These are phyloP conservation scores for Nothura maculosa DNA, from an alignment of 2,797 vertebrate species.

Conservation along the genomic window DNA sequence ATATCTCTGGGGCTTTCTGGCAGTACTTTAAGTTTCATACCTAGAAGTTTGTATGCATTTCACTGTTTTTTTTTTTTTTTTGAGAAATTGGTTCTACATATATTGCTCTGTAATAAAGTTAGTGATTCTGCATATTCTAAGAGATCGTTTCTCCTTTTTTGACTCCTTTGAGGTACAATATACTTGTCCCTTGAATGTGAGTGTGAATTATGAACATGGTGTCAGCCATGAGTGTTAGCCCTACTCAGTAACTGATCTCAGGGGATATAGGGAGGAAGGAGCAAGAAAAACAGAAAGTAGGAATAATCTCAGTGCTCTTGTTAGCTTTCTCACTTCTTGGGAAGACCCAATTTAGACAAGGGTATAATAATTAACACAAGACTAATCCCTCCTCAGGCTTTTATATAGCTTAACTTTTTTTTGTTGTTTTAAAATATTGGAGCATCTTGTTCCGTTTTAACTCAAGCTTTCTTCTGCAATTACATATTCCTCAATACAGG, in stretches of 20 bases:
- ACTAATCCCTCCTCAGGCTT: neutral
- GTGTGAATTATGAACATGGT: neutral
- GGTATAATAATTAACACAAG: neutral
- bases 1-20: neutral
- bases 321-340: neutral
- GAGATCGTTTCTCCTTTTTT: neutral
- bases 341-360: neutral
- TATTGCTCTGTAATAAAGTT: neutral
- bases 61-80: neutral
- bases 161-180: neutral
- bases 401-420: neutral
- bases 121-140: neutral
- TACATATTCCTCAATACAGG: neutral
- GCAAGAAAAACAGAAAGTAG: neutral
- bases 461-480: neutral
- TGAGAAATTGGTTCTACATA: neutral
- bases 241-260: neutral
- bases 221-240: neutral
- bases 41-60: neutral
- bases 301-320: neutral
- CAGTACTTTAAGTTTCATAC: neutral
- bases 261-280: rapidly evolving
- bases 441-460: neutral
- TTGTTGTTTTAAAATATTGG: neutral
- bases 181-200: neutral